Evolutionary conservation across 2,888 invertebrate genomes (phyloP).

Genomic region (Caenorhabditis parvicauda): DNA sequence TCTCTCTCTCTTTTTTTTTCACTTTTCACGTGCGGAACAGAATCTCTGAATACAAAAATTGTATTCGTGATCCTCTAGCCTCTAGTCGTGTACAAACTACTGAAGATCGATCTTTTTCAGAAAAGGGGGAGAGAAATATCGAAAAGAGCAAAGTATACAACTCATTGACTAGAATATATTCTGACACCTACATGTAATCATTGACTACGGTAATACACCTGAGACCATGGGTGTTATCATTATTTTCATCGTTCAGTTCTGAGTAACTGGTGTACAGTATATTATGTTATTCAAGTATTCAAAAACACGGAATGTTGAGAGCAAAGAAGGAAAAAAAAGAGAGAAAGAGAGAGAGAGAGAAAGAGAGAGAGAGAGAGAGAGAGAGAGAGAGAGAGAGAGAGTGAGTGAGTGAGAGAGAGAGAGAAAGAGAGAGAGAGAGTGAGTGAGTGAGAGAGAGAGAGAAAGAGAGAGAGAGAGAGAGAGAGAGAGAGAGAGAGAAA

Average conservation of each 20-base stretch:
- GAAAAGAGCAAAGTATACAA: too few species aligned
- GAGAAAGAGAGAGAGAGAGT: not conserved
- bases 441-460: not conserved
- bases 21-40: slow-evolving; percentile 2
- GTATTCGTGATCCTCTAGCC: not conserved
- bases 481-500: not conserved
- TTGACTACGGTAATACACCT: too few species aligned
- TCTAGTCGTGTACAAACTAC: too few species aligned
- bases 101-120: too few species aligned
- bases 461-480: not conserved
- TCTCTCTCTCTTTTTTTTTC: slow-evolving; percentile 7
- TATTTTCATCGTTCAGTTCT: too few species aligned
- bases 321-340: slow-evolving; percentile 3
- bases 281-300: not conserved
- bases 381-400: not conserved
- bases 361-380: slow-evolving; percentile 1
- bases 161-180: too few species aligned
- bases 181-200: too few species aligned
- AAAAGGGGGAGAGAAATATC: too few species aligned
- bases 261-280: too few species aligned
- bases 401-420: not conserved
- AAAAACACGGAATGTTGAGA: not conserved
- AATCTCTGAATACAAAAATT: not conserved
- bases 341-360: slow-evolving; percentile 8
- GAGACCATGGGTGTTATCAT: too few species aligned